These are phyloP conservation scores for Strix uralensis DNA, from an alignment of 2,113 vertebrate species.

Conservation along the genomic window DNA sequence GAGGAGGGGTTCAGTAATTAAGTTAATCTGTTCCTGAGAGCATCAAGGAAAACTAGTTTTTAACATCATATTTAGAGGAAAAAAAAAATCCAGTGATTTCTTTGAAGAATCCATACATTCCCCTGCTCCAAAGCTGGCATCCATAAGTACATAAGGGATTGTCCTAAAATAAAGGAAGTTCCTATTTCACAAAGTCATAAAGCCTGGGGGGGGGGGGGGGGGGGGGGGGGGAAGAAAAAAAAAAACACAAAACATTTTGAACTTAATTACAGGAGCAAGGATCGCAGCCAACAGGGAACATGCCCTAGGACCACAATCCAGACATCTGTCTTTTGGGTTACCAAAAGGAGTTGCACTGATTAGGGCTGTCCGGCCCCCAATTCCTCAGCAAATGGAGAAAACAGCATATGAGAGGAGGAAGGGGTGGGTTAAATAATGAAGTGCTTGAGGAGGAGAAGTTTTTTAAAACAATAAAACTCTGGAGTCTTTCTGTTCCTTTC, in stretches of 20 bases:
- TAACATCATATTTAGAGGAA: background rate
- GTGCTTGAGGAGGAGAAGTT: background rate
- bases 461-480: background rate
- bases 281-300: background rate
- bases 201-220: background rate
- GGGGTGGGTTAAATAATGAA: background rate
- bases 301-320: background rate
- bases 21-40: slow-evolving; percentile 34
- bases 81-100: background rate
- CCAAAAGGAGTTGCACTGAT: background rate
- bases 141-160: background rate
- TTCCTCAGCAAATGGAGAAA: background rate
- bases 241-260: background rate
- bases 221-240: no score
- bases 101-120: background rate
- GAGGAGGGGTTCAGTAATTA: slow-evolving; percentile 46
- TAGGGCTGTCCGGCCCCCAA: background rate
- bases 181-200: background rate
- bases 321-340: background rate
- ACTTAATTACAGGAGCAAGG: background rate
- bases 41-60: slow-evolving; percentile 22
- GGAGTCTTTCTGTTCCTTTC: background rate
- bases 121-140: background rate
- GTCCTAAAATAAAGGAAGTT: background rate
- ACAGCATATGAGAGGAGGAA: background rate